Evolutionary conservation across 2,113 vertebrate species (phyloP).

Genomic region (Trogon surrucura): DNA sequence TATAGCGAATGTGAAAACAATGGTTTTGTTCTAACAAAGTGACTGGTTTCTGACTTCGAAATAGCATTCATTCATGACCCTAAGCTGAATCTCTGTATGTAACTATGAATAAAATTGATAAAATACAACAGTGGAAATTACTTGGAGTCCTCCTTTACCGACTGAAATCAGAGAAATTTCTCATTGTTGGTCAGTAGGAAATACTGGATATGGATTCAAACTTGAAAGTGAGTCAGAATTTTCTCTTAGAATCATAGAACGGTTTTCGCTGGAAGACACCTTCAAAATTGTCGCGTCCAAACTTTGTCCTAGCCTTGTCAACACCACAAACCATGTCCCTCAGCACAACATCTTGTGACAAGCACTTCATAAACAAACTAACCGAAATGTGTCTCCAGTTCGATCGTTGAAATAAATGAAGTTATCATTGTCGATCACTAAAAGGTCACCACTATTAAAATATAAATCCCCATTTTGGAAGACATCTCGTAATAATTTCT

Average conservation of each 20-base stretch:
- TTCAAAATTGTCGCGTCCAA: no score
- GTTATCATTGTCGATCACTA: slow-evolving; percentile 81
- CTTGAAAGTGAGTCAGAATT: background rate
- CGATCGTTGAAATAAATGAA: slow-evolving; percentile 91
- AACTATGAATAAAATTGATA: background rate
- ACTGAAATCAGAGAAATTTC: background rate
- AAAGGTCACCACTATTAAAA: slow-evolving; percentile 89
- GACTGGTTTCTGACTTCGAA: background rate
- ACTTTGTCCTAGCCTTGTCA: no score
- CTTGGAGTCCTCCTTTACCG: background rate
- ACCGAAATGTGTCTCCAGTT: slow-evolving; percentile 92
- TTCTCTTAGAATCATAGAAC: background rate
- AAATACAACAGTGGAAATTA: background rate
- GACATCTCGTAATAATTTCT: slow-evolving; percentile 83
- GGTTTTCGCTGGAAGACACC: no score
- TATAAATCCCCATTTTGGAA: slow-evolving; percentile 87
- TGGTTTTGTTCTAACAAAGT: background rate
- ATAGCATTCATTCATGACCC: background rate
- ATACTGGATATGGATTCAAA: background rate
- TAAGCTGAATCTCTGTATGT: background rate
- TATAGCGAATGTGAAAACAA: background rate
- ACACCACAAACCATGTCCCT: no score
- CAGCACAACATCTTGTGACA: background rate
- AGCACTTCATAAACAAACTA: background rate
- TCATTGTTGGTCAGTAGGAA: background rate